Evolutionary conservation across 1,140 invertebrate species (phyloP), one percentile per base, ranked within the genome.

Genomic region (Anastatus disparis): DNA sequence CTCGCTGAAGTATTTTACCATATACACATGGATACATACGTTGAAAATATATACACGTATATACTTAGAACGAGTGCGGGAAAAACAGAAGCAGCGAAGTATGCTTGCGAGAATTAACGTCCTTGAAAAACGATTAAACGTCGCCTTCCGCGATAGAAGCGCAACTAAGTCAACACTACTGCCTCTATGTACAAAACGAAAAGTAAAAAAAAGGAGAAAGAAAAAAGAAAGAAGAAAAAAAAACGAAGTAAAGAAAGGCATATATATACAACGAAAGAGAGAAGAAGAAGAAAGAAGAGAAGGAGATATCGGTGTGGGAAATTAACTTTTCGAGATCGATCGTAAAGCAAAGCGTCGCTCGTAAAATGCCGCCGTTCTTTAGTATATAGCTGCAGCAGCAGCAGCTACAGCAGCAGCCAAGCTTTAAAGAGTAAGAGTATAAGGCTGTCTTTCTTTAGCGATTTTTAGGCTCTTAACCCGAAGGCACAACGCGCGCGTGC

Each of bases 321-420:
- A 68, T 68, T 68, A 63, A 63, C 64, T 68, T 67, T 63, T 72
- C 52, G 31, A 68, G 58, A 70, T 62, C 63, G 62, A 73, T 73
- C 67, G 63, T 71, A 71, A 66, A 70, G 52, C 56, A 71, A 63
- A 67, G 35, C 24, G 44, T 48, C 46, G 61, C 58, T 74, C 68
- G 71, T 68, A 62, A 68, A 70, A 55, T 50, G 35, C 40, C 38
- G 2, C 61, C 31, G 42, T 35, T 26, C 29, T 22, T 29, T 52
- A 17, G 27, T 35, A 6, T 10, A n/a, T n/a, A n/a, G n/a, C n/a
- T 4, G 4, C 31, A 35, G 31, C 35, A 35, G 48, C 29, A 2
- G 22, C 38, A 13, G 20, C 62, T 73, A 48, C 71, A n/a, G n/a
- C n/a, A n/a, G n/a, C n/a, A n/a, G n/a, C n/a, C n/a, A n/a, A n/a